Base-by-base conservation (phyloP, 2,113 vertebrate species). In the Pterophyllum scalare region DNA sequence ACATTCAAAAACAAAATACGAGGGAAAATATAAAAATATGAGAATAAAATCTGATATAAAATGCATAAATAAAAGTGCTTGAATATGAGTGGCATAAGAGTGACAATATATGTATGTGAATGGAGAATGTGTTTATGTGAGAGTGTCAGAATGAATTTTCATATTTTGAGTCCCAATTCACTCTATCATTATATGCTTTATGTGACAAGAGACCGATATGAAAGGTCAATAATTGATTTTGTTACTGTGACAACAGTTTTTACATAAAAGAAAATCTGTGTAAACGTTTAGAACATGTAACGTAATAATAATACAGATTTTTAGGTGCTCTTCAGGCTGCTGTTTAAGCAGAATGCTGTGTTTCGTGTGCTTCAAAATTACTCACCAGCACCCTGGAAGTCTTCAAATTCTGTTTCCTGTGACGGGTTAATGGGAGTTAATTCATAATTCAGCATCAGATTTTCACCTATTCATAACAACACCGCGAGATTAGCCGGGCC, bases 51-150 rank as follows among this genome's bases (percentile, higher is more conserved):
- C 43, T 38, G 19, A 49, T 70, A 15, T 70, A 24, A 49, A 70
- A 49, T 67, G 46, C 10, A 49, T 70, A 70, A 70, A 15, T 49
- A 49, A 26, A 67, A 46, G 17, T 13, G 62, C 5, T 14, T 67
- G 4, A 67, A 46, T 46, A 40, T 46, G 22, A 46, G 22, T 0
- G 2, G 17, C 17, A 7, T 49, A 3, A 49, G 17, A 70, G 11
- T 49, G 15, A 49, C 0, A 19, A 9, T 7, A 10, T 14, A 0
- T 46, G 40, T 26, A 26, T 67, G 22, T 46, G 26, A 67, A 46
- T 46, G 8, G 64, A 67, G 14, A 46, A 67, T 67, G 64, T 26
- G 0, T 67, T 0, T 67, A 46, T 67, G 22, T 67, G 64, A 26
- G 38, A 67, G 38, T 67, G 24, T 67, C 38, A 43, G n/a, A 65